Conservation (phyloP, 2,888 invertebrate genomes). For the Idaea biselata region DNA sequence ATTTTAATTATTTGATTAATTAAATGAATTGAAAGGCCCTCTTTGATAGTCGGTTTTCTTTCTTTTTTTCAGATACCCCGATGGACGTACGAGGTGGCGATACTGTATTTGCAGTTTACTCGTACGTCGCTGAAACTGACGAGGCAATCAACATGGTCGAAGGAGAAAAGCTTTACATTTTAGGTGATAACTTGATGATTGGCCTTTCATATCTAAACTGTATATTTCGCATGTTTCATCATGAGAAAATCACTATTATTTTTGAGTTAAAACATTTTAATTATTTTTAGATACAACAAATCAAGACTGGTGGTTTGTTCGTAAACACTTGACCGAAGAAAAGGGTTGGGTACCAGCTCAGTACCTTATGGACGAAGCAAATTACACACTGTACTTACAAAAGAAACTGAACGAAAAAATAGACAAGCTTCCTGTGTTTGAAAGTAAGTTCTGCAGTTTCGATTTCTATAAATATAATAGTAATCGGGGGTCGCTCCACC, state of each 20-base stretch:
- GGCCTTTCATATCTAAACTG: too few relatives aligned
- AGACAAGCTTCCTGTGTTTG: constrained; percentile 93
- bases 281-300: constrained; percentile 85
- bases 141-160: constrained; percentile 94
- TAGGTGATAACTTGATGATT: constrained; percentile 79
- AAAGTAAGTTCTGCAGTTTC: constrained; percentile 84
- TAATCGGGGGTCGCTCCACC: too few relatives aligned
- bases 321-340: constrained; percentile 93
- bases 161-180: constrained; percentile 92
- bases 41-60: neutral
- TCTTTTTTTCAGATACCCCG: constrained; percentile 53
- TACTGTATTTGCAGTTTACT: constrained; percentile 90
- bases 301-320: constrained; percentile 96
- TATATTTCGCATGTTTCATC: too few relatives aligned
- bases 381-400: constrained; percentile 91
- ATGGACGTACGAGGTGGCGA: constrained; percentile 85
- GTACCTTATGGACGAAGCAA: constrained; percentile 90
- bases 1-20: too few relatives aligned
- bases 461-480: too few relatives aligned
- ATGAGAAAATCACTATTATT: too few relatives aligned
- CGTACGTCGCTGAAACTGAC: constrained; percentile 92
- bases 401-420: constrained; percentile 95
- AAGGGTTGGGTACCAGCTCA: constrained; percentile 97
- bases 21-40: too few relatives aligned
- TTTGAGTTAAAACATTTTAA: neutral